phyloP scores from a whole-genome alignment of 2,888 invertebrate species.

The Plebejus anna region DNA sequence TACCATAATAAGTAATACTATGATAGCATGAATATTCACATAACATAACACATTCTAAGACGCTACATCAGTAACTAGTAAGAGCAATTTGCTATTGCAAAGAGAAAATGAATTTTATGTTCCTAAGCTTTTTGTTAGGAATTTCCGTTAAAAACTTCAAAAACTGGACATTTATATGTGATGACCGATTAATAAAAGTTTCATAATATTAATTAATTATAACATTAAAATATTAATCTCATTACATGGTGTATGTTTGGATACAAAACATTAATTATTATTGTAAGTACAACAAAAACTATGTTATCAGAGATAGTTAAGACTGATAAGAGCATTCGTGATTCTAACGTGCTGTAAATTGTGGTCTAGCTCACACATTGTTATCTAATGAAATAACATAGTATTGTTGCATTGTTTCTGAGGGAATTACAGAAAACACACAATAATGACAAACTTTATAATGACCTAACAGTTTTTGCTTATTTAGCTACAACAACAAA shows the following conservation, averaged over 20 bases:
- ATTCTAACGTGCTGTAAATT: conserved; percentile 18
- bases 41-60: neutral
- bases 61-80: neutral
- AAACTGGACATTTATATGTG: no score
- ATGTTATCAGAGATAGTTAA: conserved; percentile 25
- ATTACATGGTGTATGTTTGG: neutral
- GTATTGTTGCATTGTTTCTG: conserved; percentile 21
- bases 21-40: neutral
- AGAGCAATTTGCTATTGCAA: neutral
- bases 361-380: neutral
- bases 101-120: neutral
- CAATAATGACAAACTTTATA: neutral
- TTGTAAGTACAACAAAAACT: neutral
- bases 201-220: no score
- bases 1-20: neutral
- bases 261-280: neutral
- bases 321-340: conserved; percentile 18
- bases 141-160: no score
- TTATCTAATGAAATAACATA: conserved; percentile 24
- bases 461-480: neutral
- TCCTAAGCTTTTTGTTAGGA: no score
- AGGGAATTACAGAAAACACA: neutral
- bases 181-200: no score
- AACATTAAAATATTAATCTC: neutral
- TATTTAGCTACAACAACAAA: neutral